Conservation (phyloP, 2,888 invertebrate genomes). For the Megalurothrips usitatus region DNA sequence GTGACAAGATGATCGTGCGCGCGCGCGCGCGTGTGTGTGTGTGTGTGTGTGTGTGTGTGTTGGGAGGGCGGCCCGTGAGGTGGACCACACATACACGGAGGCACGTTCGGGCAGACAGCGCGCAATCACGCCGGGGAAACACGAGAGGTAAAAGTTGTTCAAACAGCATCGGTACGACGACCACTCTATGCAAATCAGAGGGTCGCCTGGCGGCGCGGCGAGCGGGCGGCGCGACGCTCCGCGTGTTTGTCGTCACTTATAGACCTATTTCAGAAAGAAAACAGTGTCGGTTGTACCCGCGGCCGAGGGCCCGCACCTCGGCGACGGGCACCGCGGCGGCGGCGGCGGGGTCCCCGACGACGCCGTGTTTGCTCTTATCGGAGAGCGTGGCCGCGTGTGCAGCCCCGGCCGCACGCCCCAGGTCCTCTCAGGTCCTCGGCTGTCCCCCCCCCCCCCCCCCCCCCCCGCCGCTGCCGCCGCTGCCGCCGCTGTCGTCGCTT, state of each 20-base stretch:
- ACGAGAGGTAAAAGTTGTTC: neutral
- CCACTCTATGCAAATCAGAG: neutral
- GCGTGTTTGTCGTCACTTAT: conserved; percentile 14
- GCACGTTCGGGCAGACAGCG: neutral
- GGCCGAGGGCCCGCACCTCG: too few relatives aligned
- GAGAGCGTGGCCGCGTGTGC: too few relatives aligned
- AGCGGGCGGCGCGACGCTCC: neutral
- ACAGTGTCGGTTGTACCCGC: neutral
- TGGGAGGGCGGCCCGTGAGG: too few relatives aligned
- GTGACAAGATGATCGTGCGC: too few relatives aligned
- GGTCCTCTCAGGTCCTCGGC: neutral
- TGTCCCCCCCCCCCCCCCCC: neutral
- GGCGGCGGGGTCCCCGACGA: too few relatives aligned
- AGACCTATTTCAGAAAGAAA: conserved; percentile 22
- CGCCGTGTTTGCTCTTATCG: too few relatives aligned
- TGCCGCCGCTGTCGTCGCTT: neutral
- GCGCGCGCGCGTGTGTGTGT: too few relatives aligned
- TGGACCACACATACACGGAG: neutral
- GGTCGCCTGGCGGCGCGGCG: neutral
- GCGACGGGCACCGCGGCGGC: too few relatives aligned
- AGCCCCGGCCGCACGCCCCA: too few relatives aligned
- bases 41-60: too few relatives aligned
- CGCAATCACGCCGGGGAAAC: neutral
- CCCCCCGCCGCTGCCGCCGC: neutral
- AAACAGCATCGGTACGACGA: neutral